phyloP scores from a whole-genome alignment of 2,888 invertebrate genomes.

The Euclidia mi region DNA sequence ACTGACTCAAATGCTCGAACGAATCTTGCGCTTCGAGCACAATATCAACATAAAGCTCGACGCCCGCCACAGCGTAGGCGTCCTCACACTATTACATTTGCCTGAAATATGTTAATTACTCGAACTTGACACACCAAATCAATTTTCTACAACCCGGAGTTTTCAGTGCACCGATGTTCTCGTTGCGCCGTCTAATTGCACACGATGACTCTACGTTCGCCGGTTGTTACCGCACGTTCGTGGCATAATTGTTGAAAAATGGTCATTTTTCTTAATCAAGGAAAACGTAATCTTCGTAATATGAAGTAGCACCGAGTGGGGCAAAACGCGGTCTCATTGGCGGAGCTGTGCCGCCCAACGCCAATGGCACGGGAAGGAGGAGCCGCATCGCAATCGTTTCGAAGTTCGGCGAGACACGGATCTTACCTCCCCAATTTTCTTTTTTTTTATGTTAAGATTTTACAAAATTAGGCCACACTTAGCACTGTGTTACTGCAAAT shows the following conservation, averaged over 20 bases:
- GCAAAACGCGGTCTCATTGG: conserved; percentile 83
- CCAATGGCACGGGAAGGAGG: conserved; percentile 86
- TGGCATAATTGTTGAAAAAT: conserved; percentile 57
- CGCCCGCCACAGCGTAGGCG: conserved; percentile 51
- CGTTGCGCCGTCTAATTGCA: neutral
- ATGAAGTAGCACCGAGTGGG: conserved; percentile 75
- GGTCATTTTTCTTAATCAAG: conserved; percentile 68
- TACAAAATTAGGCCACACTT: conserved; percentile 54
- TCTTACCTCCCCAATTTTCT: conserved; percentile 71
- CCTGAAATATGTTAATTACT: conserved; percentile 40
- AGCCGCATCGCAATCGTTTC: conserved; percentile 73
- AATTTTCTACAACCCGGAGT: conserved; percentile 11
- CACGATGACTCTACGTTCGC: neutral
- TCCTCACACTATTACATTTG: conserved; percentile 43
- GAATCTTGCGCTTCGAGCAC: conserved; percentile 55
- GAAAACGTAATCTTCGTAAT: conserved; percentile 78
- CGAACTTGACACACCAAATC: conserved; percentile 22
- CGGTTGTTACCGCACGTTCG: conserved; percentile 10
- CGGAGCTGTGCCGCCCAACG: conserved; percentile 72
- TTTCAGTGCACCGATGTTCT: neutral
- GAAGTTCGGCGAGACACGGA: conserved; percentile 79
- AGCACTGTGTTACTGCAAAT: neutral
- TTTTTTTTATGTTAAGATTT: conserved; percentile 46
- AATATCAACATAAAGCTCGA: conserved; percentile 55
- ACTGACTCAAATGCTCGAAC: conserved; percentile 67